A percentile compares a stretch with the other conserved stretches of the same genome.
phyloP scores from a whole-genome alignment of 2,113 vertebrate genomes.

The Callorhinus ursinus region DNA sequence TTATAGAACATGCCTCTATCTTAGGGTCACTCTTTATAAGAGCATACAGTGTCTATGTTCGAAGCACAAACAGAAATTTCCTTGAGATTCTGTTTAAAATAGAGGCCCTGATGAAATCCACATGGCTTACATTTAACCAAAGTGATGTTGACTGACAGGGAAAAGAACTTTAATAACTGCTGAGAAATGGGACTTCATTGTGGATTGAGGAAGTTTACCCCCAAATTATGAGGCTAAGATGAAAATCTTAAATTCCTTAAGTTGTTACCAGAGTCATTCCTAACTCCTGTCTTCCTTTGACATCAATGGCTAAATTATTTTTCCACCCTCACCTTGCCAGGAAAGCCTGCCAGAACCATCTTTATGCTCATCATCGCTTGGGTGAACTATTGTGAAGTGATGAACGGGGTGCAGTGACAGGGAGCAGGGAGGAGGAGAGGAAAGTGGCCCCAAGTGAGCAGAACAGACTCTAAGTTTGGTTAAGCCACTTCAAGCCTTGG shows the following conservation, averaged over 20 bases:
- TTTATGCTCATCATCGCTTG: constrained; percentile 40
- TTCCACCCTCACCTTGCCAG: constrained; percentile 63
- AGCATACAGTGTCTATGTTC: background rate
- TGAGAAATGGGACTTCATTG: constrained; percentile 57
- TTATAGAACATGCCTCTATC: background rate
- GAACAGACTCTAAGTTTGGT: constrained; percentile 23
- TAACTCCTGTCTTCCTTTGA: constrained; percentile 54
- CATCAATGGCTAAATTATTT: constrained; percentile 64
- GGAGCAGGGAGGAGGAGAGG: background rate
- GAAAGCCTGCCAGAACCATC: constrained; percentile 61
- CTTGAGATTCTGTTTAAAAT: constrained; percentile 61
- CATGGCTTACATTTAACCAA: constrained; percentile 55
- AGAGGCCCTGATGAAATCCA: constrained; percentile 75
- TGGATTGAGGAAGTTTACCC: constrained; percentile 53
- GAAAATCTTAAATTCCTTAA: constrained; percentile 60
- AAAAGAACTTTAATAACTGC: constrained; percentile 61
- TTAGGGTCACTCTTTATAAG: constrained; percentile 8
- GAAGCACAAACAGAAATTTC: constrained; percentile 63
- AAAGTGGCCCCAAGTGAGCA: background rate
- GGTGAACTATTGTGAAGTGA: constrained; percentile 40
- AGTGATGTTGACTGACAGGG: constrained; percentile 66
- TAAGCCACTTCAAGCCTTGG: background rate
- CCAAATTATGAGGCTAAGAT: constrained; percentile 54
- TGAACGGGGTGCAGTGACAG: constrained; percentile 17
- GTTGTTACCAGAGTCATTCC: constrained; percentile 42